These are phyloP conservation scores for Microctenopoma steveboyesi DNA, from an alignment of 2,797 vertebrate genomes.

Conservation along the genomic window DNA sequence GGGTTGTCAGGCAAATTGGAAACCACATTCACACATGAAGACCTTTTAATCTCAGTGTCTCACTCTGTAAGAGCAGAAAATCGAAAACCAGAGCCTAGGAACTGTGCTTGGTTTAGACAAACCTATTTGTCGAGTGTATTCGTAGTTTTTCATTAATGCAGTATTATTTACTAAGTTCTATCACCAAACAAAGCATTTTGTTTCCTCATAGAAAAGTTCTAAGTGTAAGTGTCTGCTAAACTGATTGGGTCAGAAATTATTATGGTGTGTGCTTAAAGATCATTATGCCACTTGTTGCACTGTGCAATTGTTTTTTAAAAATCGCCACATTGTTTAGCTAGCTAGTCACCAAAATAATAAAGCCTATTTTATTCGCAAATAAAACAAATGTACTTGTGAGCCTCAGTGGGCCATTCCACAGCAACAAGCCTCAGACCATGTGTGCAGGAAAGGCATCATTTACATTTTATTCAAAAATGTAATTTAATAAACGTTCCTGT, in stretches of 20 bases:
- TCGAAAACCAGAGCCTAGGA: slow-evolving; percentile 52
- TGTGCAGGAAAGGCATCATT: slow-evolving; percentile 16
- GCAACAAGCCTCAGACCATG: too few relatives aligned
- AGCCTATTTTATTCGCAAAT: too few relatives aligned
- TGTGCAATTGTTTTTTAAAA: not conserved
- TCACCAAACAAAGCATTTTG: slow-evolving; percentile 39
- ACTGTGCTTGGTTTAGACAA: slow-evolving; percentile 32
- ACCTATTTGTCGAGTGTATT: slow-evolving; percentile 36
- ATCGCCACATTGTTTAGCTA: not conserved
- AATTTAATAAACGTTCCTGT: slow-evolving; percentile 14
- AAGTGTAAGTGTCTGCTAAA: slow-evolving; percentile 17
- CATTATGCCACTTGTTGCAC: not conserved
- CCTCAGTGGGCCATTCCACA: too few relatives aligned
- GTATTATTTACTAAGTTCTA: slow-evolving; percentile 47
- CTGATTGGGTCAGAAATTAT: slow-evolving; percentile 8
- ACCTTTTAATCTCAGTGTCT: slow-evolving; percentile 58
- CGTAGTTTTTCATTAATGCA: slow-evolving; percentile 52
- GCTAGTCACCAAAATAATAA: slow-evolving; percentile 1
- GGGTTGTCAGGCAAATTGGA: slow-evolving; percentile 19
- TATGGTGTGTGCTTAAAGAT: slow-evolving; percentile 1
- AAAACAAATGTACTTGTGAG: too few relatives aligned
- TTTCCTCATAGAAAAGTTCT: slow-evolving; percentile 10
- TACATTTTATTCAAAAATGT: slow-evolving; percentile 4
- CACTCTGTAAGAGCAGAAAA: slow-evolving; percentile 69
- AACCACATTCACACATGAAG: slow-evolving; percentile 33